Conservation (phyloP, 2,113 vertebrate genomes). For the Bucco capensis region DNA sequence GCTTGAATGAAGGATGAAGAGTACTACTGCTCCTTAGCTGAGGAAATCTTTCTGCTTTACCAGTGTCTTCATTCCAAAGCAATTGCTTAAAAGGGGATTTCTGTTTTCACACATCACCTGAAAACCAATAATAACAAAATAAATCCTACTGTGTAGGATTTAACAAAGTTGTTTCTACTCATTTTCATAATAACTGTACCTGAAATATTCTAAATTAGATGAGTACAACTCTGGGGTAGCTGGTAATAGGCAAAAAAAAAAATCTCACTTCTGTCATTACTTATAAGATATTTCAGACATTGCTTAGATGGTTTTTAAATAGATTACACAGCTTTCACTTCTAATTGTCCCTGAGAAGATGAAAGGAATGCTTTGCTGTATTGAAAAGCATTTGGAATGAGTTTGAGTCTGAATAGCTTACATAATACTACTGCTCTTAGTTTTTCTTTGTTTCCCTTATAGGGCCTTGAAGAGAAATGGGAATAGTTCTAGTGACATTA, state of each 20-base stretch:
- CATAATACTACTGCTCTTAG: neutral
- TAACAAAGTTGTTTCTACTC: neutral
- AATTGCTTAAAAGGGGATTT: neutral
- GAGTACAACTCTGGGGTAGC: neutral
- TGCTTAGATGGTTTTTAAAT: neutral
- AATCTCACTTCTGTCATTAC: neutral
- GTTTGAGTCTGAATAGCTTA: neutral
- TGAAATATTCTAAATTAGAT: neutral
- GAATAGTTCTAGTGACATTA: neutral
- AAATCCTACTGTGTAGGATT: neutral
- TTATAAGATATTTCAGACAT: neutral
- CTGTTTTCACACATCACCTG: neutral
- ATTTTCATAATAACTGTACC: neutral
- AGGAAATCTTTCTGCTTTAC: neutral
- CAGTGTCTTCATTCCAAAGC: neutral
- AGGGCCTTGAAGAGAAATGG: neutral
- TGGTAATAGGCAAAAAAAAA: neutral
- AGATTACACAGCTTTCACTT: neutral
- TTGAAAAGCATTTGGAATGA: neutral
- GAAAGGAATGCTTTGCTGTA: neutral
- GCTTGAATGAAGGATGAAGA: neutral
- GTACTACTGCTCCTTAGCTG: neutral
- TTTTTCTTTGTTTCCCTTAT: constrained; percentile 28
- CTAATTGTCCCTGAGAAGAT: neutral
- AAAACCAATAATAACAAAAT: neutral